A percentile compares a stretch with the other conserved stretches of the same genome.
These are phyloP conservation scores for Sternarchorhynchus goeldii DNA, from an alignment of 2,797 vertebrate genomes.

Conservation along the genomic window DNA sequence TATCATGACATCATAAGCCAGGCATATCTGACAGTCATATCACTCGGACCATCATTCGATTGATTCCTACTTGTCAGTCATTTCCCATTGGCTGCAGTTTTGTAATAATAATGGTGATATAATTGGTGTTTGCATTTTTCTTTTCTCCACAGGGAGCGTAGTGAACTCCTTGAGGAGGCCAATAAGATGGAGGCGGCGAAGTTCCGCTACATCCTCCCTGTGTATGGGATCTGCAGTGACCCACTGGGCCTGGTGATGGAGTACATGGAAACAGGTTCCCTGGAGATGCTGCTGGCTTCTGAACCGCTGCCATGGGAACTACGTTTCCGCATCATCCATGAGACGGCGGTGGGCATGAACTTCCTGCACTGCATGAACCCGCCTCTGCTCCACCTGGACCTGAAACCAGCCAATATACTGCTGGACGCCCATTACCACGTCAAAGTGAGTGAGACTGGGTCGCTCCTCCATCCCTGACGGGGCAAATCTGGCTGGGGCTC, in stretches of 20 bases:
- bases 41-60: not conserved
- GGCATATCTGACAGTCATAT: not conserved
- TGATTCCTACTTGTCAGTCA: not conserved
- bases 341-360: slow-evolving; percentile 98
- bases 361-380: slow-evolving; percentile 98
- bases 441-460: slow-evolving; percentile 75
- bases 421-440: slow-evolving; percentile 97
- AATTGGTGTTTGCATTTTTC: slow-evolving; percentile 37
- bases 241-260: slow-evolving; percentile 97
- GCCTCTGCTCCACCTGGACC: slow-evolving; percentile 93
- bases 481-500: too few relatives aligned
- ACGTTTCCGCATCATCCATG: slow-evolving; percentile 94
- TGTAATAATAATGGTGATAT: not conserved
- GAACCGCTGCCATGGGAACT: slow-evolving; percentile 94
- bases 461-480: too few relatives aligned
- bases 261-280: slow-evolving; percentile 96
- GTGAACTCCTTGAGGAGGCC: slow-evolving; percentile 91
- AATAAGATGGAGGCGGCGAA: slow-evolving; percentile 99
- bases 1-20: not conserved
- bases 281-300: slow-evolving; percentile 89
- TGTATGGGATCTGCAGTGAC: slow-evolving; percentile 94
- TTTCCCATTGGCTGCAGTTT: not conserved
- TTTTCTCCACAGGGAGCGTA: slow-evolving; percentile 81
- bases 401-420: slow-evolving; percentile 97
- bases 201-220: slow-evolving; percentile 94